Percentiles rank a stretch among this genome's conserved stretches.
phyloP scores from a whole-genome alignment of 2,797 vertebrate genomes.

The Alectoris magna region DNA sequence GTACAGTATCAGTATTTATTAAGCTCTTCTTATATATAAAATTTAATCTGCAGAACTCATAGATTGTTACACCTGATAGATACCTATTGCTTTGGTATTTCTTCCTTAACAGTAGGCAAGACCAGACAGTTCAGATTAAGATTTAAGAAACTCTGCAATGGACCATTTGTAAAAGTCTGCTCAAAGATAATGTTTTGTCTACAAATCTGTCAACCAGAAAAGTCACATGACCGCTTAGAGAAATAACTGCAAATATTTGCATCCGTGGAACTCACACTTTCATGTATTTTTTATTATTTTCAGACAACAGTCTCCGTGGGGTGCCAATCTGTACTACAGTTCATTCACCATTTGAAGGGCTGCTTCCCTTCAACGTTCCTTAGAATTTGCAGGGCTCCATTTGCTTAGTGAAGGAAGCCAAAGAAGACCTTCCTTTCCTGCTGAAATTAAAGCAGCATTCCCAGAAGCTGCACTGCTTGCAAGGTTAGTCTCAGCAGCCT shows the following conservation, averaged over 20 bases:
- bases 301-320: background rate
- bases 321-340: background rate
- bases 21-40: background rate
- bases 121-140: background rate
- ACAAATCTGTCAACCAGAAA: background rate
- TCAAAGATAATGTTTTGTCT: background rate
- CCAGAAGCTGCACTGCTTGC: background rate
- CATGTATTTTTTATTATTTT: background rate
- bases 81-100: background rate
- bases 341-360: background rate
- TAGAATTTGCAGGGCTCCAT: background rate
- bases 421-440: background rate
- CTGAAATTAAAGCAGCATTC: background rate
- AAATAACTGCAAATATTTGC: background rate
- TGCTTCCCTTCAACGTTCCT: background rate
- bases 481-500: background rate
- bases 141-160: background rate
- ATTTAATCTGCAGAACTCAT: background rate
- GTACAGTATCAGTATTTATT: background rate
- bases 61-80: background rate
- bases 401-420: background rate
- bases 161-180: background rate
- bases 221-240: fast-evolving
- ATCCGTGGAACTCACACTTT: background rate
- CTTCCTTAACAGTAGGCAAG: background rate